phyloP scores from a whole-genome alignment of 2,888 invertebrate genomes.

The Ophonus ardosiacus region DNA sequence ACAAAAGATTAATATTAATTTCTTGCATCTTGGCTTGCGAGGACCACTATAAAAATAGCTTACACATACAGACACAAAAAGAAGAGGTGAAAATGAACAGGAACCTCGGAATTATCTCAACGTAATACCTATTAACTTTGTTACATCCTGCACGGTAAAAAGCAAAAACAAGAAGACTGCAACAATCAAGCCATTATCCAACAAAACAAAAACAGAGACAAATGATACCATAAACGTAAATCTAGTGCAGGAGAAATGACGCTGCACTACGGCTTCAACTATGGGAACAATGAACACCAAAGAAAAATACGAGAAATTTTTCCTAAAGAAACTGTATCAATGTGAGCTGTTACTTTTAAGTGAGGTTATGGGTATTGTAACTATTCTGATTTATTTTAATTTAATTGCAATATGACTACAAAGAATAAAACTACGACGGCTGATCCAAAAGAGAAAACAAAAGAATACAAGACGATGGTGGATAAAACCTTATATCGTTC shows the following conservation, averaged over 20 bases:
- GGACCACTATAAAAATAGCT: slow-evolving; percentile 30
- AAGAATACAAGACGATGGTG: too few species aligned
- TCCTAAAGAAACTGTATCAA: not conserved
- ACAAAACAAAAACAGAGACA: slow-evolving; percentile 21
- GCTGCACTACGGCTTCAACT: not conserved
- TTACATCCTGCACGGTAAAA: slow-evolving; percentile 42
- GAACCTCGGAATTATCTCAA: slow-evolving; percentile 46
- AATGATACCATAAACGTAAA: slow-evolving; percentile 24
- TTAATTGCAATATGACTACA: too few species aligned
- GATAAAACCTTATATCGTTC: too few species aligned
- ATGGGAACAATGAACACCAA: not conserved
- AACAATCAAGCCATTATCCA: slow-evolving; percentile 34
- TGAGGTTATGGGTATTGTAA: too few species aligned
- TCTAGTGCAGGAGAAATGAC: not conserved
- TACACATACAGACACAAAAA: slow-evolving; percentile 35
- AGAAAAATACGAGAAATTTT: not conserved
- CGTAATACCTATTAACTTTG: slow-evolving; percentile 47
- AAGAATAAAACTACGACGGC: too few species aligned
- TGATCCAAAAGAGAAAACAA: too few species aligned
- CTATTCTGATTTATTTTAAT: too few species aligned
- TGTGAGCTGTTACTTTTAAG: too few species aligned
- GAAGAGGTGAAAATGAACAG: slow-evolving; percentile 44
- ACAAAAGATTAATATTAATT: slow-evolving; percentile 50
- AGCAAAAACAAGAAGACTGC: slow-evolving; percentile 5
- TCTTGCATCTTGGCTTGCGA: slow-evolving; percentile 46